phyloP scores from a whole-genome alignment of 37 sponge, comb jelly and placozoan genomes.

The Eunapius fragilis region DNA sequence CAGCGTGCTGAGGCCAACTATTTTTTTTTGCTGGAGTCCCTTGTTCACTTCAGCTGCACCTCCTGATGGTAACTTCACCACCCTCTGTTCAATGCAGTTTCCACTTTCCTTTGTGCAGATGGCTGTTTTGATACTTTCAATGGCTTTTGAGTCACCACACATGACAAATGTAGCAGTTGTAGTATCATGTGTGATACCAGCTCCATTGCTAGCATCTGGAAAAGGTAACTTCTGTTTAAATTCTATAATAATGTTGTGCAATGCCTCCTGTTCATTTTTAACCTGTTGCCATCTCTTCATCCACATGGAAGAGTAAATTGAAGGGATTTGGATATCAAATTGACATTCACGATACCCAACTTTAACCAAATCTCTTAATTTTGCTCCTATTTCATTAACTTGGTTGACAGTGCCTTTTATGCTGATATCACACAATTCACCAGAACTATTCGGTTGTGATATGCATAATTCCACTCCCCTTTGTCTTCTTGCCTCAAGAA shows the following conservation, averaged over 20 bases:
- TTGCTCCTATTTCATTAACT: conserved; percentile 13
- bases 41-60: not conserved
- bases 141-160: not conserved
- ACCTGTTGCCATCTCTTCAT: conserved; percentile 36
- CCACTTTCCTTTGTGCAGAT: conserved; percentile 30
- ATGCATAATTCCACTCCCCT: not conserved
- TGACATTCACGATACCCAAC: not conserved
- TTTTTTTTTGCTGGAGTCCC: conserved; percentile 13
- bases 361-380: not conserved
- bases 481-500: not conserved
- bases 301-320: conserved; percentile 33
- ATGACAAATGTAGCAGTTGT: not conserved
- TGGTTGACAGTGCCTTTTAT: conserved; percentile 28
- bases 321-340: conserved; percentile 6
- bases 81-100: not conserved
- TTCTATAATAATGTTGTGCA: conserved; percentile 10
- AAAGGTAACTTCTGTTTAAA: conserved; percentile 18
- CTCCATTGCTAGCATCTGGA: conserved; percentile 17
- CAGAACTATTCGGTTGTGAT: not conserved
- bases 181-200: not conserved
- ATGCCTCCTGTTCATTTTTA: conserved; percentile 26
- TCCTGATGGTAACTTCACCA: not conserved
- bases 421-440: not conserved
- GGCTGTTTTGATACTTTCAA: conserved; percentile 2
- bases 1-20: not conserved